Evolutionary conservation across 2,113 vertebrate genomes (phyloP).

Genomic region (Bambusicola thoracicus): DNA sequence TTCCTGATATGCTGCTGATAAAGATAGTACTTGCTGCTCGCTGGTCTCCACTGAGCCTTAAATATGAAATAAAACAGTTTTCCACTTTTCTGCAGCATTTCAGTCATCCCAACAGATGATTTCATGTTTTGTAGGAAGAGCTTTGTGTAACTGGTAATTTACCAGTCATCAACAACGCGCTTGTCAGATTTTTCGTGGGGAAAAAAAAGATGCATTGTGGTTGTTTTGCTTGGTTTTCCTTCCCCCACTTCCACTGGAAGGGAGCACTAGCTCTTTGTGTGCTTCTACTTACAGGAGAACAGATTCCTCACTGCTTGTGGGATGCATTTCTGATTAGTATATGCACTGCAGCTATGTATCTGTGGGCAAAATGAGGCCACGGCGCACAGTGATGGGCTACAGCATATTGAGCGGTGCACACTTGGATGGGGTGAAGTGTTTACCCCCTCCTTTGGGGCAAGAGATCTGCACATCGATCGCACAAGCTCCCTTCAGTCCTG

Average conservation of each 20-base stretch:
- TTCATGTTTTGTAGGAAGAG: neutral
- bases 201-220: neutral
- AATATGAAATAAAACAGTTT: neutral
- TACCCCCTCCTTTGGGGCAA: neutral
- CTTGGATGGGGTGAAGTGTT: neutral
- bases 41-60: neutral
- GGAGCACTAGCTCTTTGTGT: accelerated
- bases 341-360: neutral
- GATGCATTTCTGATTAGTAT: neutral
- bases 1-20: neutral
- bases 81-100: neutral
- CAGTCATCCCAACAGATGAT: neutral
- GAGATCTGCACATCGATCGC: accelerated
- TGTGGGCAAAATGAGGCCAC: neutral
- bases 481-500: accelerated
- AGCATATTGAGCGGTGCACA: neutral
- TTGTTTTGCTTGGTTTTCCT: neutral
- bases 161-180: neutral
- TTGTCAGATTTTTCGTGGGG: neutral
- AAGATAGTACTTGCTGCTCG: neutral
- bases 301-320: accelerated
- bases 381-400: accelerated
- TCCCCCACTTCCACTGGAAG: neutral
- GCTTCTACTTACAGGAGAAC: neutral
- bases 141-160: neutral